Base-by-base conservation (phyloP, 1,140 invertebrate genomes). In the Lethrus apterus region DNA sequence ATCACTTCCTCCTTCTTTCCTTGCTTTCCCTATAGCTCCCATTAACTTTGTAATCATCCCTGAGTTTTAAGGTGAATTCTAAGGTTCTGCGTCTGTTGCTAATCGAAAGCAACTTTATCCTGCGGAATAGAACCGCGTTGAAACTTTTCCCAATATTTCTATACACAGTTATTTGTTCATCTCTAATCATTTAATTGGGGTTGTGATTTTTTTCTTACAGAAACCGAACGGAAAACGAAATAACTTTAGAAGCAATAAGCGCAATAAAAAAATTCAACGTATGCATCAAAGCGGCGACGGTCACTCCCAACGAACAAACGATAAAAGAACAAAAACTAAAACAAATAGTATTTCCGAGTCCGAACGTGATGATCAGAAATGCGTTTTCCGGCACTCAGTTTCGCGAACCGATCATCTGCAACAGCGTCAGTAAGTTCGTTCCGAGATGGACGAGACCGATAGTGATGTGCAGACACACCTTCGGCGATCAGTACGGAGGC, bases 371-470 rank as follows among this genome's bases (percentile, higher is more conserved):
- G 3, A 83, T 86, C 46, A 66, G 84, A 48, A 86, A 87, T 62
- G 86, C 87, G 51, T 64, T 86, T n/a, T 82, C 82, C 15, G 83
- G 83, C 2, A 86, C 83, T 2, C 83, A 85, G 13, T 86, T 86
- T 60, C 66, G 84, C 42, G 84, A 86, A 59, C 82, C 84, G 11
- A 86, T 87, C 50, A 72, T 86, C 26, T 87, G 84, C 64, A 74
- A 81, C 54, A 84, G 76, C 49, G 82, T 86, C 55, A 84, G 82
- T 5, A 71, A 80, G 19, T 64, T 87, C 14, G 82, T 86, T 1
- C 78, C 81, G 19, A 78, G 80, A 14, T 86, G 84, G 83, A 79
- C 68, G 4, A 71, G 82, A 52, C 72, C 81, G 14, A 71, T 71
- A 44, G 57, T 83, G 23, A 84, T 87, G 57, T 84, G 83, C 17